Conservation (phyloP, 2,113 vertebrate species). For the Axis porcinus region DNA sequence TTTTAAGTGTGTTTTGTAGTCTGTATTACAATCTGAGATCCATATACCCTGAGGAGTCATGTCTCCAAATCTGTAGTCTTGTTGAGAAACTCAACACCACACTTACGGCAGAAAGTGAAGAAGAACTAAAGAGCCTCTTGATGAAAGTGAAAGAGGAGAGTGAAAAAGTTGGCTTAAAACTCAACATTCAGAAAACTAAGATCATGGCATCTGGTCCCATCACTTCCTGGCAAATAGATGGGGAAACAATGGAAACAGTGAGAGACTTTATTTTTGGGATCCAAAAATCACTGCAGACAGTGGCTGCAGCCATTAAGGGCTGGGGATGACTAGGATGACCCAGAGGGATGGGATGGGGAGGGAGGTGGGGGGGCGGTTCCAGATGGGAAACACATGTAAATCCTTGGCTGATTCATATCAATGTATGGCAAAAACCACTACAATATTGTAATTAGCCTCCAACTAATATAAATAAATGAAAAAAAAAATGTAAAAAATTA, state of each 20-base stretch:
- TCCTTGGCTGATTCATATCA: too few species aligned
- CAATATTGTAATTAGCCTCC: too few species aligned
- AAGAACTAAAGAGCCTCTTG: background rate
- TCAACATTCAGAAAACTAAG: background rate
- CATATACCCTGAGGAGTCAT: background rate
- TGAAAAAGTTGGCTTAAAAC: background rate
- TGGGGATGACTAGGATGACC: too few species aligned
- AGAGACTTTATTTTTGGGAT: background rate
- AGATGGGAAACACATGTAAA: too few species aligned
- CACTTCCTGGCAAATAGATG: background rate
- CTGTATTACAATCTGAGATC: background rate
- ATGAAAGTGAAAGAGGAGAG: background rate
- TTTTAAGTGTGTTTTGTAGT: background rate
- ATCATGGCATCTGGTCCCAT: background rate
- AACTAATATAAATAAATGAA: too few species aligned
- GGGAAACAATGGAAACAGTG: background rate
- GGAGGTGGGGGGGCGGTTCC: too few species aligned
- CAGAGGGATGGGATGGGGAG: too few species aligned
- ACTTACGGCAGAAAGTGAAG: background rate
- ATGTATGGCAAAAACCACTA: too few species aligned
- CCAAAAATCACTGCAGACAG: background rate
- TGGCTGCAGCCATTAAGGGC: background rate
- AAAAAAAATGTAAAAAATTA: too few species aligned
- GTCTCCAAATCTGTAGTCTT: background rate
- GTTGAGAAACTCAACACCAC: background rate